Evolutionary conservation across 2,797 vertebrate genomes (phyloP), one percentile per base, ranked within the genome.

Genomic region (Anisognathus igniventris): DNA sequence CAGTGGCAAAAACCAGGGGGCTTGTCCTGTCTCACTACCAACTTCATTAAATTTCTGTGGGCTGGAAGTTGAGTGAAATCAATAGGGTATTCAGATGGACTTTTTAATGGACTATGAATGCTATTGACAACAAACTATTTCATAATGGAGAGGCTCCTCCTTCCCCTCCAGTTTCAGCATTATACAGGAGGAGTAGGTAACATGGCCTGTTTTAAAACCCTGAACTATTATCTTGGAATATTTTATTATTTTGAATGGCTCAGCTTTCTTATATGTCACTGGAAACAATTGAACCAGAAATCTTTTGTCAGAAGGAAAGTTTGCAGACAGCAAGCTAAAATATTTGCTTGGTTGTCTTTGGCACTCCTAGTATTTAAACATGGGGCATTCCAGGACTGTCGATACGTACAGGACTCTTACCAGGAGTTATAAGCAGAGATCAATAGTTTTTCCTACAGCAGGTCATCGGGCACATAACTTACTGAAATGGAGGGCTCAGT

Each of bases 341-440:
- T 73, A 65, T 42, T 51, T 84, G 11, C 71, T 84, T 51, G 58
- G 30, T 12, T 91, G 54, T 72, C 62, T 95, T 68, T 57, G 51
- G 35, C 72, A 68, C 33, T 67, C n/a, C 23, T 60, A 3, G 44
- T 72, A 57, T 44, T 85, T 81, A 87, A 89, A 81, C 40, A 60
- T 68, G 75, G 57, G 15, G 21, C 47, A 17, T 48, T 82, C 68
- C 48, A 47, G 44, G 54, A 33, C 61, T 74, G 80, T 83, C 37
- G 0, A 88, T 94, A 81, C 0, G 1, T 61, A 57, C 68, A 71
- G 78, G 48, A 76, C 53, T 70, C 51, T 84, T 33, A 75, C 28
- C n/a, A 87, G 84, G 88, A 94, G 82, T 88, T 94, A 86, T 88
- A 89, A 86, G 85, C 74, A 35, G 67, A 89, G 83, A 95, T 94